phyloP scores from a whole-genome alignment of 2,113 vertebrate genomes.

The Pelodiscus sinensis region DNA sequence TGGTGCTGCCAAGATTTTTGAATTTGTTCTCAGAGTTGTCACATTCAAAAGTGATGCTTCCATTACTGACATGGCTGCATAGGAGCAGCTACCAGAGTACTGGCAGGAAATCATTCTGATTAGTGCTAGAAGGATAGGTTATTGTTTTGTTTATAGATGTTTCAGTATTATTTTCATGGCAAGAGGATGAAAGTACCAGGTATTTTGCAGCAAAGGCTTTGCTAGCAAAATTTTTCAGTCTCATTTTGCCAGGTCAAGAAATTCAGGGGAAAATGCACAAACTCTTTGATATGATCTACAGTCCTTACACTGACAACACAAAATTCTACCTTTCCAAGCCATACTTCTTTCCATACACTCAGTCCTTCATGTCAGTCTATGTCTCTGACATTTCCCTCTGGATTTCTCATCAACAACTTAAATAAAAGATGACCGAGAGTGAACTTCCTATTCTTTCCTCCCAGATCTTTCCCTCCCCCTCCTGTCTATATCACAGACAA shows the following conservation, averaged over 20 bases:
- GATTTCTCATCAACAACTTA: background rate
- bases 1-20: background rate
- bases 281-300: background rate
- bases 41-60: background rate
- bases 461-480: background rate
- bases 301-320: background rate
- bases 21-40: background rate
- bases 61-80: background rate
- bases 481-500: background rate
- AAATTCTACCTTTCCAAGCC: background rate
- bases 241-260: background rate
- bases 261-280: background rate
- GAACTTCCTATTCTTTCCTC: background rate
- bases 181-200: background rate
- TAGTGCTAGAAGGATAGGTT: background rate
- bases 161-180: background rate
- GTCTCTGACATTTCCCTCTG: background rate
- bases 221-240: background rate
- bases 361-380: background rate
- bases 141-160: background rate
- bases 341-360: background rate
- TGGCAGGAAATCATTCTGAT: background rate
- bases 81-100: background rate
- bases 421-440: background rate
- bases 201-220: background rate